Conservation (phyloP, 2,797 vertebrate genomes). For the Coccyzus lansbergi region DNA sequence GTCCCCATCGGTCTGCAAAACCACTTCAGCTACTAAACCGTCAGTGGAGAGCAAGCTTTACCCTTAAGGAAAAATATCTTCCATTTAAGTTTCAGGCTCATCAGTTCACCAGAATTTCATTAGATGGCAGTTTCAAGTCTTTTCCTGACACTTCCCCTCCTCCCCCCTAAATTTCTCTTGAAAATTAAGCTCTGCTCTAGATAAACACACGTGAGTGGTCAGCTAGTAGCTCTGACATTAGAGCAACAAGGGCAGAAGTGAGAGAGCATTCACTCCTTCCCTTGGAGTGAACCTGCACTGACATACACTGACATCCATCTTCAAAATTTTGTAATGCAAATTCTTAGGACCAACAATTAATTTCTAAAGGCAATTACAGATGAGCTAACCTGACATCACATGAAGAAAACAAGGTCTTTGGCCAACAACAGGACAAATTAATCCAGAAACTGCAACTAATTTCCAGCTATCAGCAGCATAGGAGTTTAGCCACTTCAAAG, state of each 20-base stretch:
- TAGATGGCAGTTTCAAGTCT: not conserved
- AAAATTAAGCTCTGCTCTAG: not conserved
- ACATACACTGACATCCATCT: not conserved
- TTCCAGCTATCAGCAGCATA: not conserved
- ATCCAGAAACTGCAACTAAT: not conserved
- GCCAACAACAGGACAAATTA: not conserved
- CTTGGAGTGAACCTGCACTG: not conserved
- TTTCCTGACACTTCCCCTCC: not conserved
- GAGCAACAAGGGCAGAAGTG: not conserved
- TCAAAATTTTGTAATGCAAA: not conserved
- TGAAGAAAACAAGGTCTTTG: not conserved
- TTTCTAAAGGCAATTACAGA: not conserved
- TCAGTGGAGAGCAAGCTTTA: not conserved
- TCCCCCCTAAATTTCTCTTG: not conserved
- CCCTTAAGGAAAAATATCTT: not conserved
- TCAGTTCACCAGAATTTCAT: not conserved
- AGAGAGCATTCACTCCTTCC: not conserved
- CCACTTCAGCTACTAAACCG: not conserved
- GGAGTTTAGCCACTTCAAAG: not conserved
- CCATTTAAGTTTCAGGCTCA: not conserved
- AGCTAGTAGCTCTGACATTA: not conserved
- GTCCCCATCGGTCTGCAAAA: not conserved
- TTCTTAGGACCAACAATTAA: not conserved
- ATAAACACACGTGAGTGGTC: fast-evolving
- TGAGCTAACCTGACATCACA: not conserved